Evolutionary conservation across 1,140 invertebrate species (phyloP).

Genomic region (Gryllus bimaculatus): DNA sequence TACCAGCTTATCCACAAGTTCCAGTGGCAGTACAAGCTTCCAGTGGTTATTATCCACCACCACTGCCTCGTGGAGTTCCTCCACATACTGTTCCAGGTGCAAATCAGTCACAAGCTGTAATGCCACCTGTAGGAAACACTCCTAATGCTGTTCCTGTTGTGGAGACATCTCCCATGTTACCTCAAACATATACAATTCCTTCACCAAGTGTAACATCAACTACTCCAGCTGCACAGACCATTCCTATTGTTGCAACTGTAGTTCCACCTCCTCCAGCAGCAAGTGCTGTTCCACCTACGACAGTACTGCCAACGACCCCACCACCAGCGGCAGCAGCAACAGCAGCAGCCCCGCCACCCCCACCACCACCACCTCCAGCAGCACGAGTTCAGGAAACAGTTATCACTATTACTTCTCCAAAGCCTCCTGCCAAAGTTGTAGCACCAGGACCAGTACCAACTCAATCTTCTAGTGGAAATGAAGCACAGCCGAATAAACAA

Average conservation of each 20-base stretch:
- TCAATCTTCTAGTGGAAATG: neutral
- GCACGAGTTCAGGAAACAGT: neutral
- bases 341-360: neutral
- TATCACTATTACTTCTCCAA: neutral
- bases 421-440: neutral
- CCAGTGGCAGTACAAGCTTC: neutral
- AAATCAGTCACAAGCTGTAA: neutral
- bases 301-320: neutral
- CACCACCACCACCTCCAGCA: neutral
- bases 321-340: conserved; percentile 4
- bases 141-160: neutral
- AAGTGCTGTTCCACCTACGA: conserved; percentile 1
- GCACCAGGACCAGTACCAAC: neutral
- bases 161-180: neutral
- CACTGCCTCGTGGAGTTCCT: neutral
- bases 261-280: neutral
- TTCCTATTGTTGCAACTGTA: neutral
- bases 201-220: neutral
- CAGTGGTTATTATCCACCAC: neutral
- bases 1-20: neutral
- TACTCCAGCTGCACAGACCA: neutral
- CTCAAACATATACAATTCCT: neutral
- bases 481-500: neutral
- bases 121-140: neutral
- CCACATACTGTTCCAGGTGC: neutral